Evolutionary conservation across 1,140 invertebrate species (phyloP).

Genomic region (Trichogramma pretiosum): DNA sequence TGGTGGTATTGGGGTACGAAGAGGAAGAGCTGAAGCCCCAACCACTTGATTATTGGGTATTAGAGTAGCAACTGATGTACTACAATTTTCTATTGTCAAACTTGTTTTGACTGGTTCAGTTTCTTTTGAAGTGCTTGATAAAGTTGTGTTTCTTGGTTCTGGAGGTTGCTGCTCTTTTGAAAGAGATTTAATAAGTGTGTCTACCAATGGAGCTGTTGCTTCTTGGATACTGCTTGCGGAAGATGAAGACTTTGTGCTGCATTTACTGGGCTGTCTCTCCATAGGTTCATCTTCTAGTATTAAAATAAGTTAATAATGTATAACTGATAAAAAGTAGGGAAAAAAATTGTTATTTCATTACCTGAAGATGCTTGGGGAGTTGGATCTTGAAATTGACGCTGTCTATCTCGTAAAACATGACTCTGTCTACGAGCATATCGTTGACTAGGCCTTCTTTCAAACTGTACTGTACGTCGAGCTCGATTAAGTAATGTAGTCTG

Average conservation of each 20-base stretch:
- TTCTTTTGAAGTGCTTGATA: conserved; percentile 39
- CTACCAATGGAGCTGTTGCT: conserved; percentile 39
- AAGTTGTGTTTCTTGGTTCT: conserved; percentile 45
- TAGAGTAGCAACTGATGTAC: conserved; percentile 38
- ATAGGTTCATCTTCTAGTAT: conserved; percentile 43
- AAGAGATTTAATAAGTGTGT: conserved; percentile 49
- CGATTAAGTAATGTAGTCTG: conserved; percentile 85
- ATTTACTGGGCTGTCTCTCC: conserved; percentile 48
- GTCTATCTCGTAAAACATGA: conserved; percentile 68
- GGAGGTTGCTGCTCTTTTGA: conserved; percentile 50
- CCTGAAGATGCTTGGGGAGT: conserved; percentile 23
- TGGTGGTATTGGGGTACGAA: conserved; percentile 58
- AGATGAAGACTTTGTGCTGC: conserved; percentile 43
- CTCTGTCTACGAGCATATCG: conserved; percentile 85
- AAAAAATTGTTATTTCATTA: no score
- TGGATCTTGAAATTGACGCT: conserved; percentile 50
- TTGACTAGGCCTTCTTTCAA: conserved; percentile 93
- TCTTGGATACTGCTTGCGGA: conserved; percentile 31
- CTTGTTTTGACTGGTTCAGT: conserved; percentile 32
- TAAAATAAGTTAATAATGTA: no score
- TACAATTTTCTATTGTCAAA: conserved; percentile 41
- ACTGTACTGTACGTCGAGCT: conserved; percentile 82
- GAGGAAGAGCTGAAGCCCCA: conserved; percentile 40
- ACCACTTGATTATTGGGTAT: conserved; percentile 44
- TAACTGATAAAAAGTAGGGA: no score